Percentiles rank a stretch among this genome's conserved stretches.
These are phyloP conservation scores for Verasper variegatus DNA, from an alignment of 2,113 vertebrate species.

Conservation along the genomic window DNA sequence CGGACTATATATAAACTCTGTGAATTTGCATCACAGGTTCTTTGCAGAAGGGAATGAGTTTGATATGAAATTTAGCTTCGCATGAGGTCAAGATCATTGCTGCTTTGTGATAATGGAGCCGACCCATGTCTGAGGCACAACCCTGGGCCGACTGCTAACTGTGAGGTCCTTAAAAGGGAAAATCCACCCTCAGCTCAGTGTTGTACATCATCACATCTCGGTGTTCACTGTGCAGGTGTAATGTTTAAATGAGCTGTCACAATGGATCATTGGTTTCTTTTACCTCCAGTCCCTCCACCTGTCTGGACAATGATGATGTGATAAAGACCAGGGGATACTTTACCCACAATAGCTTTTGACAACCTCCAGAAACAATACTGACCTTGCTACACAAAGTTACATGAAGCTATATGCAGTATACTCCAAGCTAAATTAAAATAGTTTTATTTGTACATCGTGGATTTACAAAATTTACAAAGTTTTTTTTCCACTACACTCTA, in stretches of 20 bases:
- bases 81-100: conserved; percentile 64
- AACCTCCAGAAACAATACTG: neutral
- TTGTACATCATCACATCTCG: neutral
- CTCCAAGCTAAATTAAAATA: no score
- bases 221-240: neutral
- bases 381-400: no score
- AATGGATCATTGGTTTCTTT: neutral
- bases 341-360: neutral
- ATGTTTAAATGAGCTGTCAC: neutral
- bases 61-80: conserved; percentile 48
- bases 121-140: conserved; percentile 34
- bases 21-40: conserved; percentile 73
- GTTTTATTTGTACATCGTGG: no score
- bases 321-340: conserved; percentile 13
- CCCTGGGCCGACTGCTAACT: conserved; percentile 50
- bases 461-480: no score
- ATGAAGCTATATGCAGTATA: no score
- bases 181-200: conserved; percentile 36
- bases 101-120: conserved; percentile 37
- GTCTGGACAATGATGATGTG: neutral
- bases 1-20: conserved; percentile 75
- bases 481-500: no score
- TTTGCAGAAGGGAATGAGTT: conserved; percentile 50
- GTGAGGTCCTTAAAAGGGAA: conserved; percentile 56
- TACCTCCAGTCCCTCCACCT: neutral